Percentiles rank a stretch among this genome's conserved stretches.
Evolutionary conservation across 2,888 invertebrate genomes (phyloP).

Genomic region (Carterocephalus palaemon): DNA sequence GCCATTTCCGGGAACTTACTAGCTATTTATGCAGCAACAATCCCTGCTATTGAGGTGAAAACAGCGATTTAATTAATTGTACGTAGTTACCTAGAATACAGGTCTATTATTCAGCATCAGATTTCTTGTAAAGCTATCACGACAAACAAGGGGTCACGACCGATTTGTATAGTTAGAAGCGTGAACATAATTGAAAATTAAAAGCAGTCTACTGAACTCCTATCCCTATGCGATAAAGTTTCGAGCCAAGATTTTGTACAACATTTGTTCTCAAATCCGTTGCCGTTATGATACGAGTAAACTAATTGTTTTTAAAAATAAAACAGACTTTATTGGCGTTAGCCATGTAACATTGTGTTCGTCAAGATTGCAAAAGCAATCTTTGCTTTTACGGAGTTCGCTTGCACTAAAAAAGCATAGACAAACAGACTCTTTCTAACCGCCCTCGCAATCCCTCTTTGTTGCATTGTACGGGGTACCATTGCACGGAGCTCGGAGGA

Average conservation of each 20-base stretch:
- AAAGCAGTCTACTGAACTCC: slow-evolving; percentile 1
- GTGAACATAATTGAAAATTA: slow-evolving; percentile 10
- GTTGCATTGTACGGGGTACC: slow-evolving; percentile 57
- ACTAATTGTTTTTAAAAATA: not conserved
- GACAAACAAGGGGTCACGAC: slow-evolving; percentile 9
- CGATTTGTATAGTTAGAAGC: slow-evolving; percentile 13
- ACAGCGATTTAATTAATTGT: not conserved
- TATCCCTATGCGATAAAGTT: too few species aligned
- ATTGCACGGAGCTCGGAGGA: slow-evolving; percentile 48
- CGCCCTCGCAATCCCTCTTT: slow-evolving; percentile 59
- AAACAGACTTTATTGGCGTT: slow-evolving; percentile 5
- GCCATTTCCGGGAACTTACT: not conserved
- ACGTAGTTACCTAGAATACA: not conserved
- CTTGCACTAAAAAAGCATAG: slow-evolving; percentile 53
- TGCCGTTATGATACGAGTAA: not conserved
- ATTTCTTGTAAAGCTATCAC: slow-evolving; percentile 11
- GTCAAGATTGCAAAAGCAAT: slow-evolving; percentile 16
- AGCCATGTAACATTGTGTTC: slow-evolving; percentile 13
- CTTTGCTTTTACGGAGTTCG: slow-evolving; percentile 36
- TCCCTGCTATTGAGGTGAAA: not conserved
- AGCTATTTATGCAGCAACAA: too few species aligned
- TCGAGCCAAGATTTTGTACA: too few species aligned
- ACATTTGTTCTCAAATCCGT: not conserved
- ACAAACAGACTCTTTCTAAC: slow-evolving; percentile 53
- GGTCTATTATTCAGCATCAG: slow-evolving; percentile 2